Conservation (phyloP, 2,113 vertebrate species). For the Sprattus sprattus region DNA sequence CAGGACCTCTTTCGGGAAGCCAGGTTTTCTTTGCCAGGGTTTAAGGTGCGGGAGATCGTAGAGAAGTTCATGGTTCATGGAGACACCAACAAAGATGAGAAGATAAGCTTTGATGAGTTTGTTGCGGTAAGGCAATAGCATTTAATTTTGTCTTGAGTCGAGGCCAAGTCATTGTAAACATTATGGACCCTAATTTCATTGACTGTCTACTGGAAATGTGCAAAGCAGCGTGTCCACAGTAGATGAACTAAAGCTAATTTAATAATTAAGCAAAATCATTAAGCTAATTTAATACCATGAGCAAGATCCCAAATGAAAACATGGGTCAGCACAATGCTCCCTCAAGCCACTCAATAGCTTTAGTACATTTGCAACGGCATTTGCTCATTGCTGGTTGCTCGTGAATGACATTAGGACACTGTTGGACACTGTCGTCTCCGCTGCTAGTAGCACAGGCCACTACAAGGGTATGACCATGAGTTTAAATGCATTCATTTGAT, state of each 20-base stretch:
- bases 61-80: constrained; percentile 82
- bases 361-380: no score
- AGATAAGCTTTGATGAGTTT: constrained; percentile 96
- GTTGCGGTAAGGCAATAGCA: constrained; percentile 78
- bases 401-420: no score
- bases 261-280: no score
- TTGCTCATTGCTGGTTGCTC: no score
- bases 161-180: not conserved
- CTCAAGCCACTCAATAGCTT: no score
- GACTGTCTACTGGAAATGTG: no score
- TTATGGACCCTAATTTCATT: not conserved
- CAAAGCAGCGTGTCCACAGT: no score
- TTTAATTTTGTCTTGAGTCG: not conserved
- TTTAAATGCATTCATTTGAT: not conserved
- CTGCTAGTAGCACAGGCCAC: not conserved
- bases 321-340: no score
- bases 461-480: not conserved
- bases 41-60: constrained; percentile 88
- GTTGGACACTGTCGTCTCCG: no score
- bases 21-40: constrained; percentile 87
- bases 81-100: constrained; percentile 91
- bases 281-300: no score
- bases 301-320: no score
- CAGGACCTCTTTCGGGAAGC: constrained; percentile 96
- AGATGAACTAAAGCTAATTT: no score